A percentile compares a stretch with the other conserved stretches of the same genome.
phyloP scores from a whole-genome alignment of 2,797 vertebrate species.

The Vultur gryphus region DNA sequence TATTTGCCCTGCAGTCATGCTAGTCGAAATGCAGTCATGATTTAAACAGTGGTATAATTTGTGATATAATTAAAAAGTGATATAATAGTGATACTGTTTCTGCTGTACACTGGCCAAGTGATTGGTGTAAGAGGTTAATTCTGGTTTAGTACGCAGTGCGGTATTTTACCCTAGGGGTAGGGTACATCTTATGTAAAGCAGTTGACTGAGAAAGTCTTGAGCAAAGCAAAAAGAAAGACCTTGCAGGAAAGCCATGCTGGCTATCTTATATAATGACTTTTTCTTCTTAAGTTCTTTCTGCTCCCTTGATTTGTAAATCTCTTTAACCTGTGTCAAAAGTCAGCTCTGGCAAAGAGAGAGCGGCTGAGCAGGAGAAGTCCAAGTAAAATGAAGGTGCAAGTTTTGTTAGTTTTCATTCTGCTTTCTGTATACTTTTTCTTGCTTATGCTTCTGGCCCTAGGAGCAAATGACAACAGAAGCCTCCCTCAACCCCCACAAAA shows the following conservation, averaged over 20 bases:
- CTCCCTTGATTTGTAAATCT: background rate
- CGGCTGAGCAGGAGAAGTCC: background rate
- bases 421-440: background rate
- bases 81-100: background rate
- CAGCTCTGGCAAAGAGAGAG: background rate
- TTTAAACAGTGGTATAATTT: background rate
- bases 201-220: background rate
- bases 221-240: background rate
- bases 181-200: background rate
- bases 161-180: background rate
- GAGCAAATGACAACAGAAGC: background rate
- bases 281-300: background rate
- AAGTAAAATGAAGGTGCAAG: background rate
- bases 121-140: background rate
- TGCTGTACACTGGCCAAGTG: background rate
- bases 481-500: background rate
- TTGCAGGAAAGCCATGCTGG: background rate
- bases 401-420: background rate
- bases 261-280: background rate
- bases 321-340: background rate
- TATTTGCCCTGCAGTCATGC: background rate
- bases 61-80: background rate
- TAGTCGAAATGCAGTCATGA: background rate
- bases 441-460: background rate
- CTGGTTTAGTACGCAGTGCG: background rate